These are phyloP conservation scores for Galagoides demidoff DNA, from an alignment of 2,797 vertebrate genomes.

Conservation along the genomic window DNA sequence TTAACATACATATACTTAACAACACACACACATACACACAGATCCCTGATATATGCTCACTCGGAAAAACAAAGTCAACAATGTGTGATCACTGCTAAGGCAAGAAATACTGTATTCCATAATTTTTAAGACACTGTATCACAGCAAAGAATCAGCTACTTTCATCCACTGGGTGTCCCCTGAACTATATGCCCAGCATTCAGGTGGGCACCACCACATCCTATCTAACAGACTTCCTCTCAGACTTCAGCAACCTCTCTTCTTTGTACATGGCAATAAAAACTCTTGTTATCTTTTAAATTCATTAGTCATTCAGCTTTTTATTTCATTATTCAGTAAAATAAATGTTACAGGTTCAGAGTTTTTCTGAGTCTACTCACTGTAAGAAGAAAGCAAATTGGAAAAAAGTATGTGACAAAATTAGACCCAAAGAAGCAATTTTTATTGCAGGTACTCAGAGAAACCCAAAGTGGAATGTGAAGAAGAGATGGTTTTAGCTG, in stretches of 20 bases:
- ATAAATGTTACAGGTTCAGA: not conserved
- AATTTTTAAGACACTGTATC: not conserved
- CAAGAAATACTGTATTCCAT: not conserved
- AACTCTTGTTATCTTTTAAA: not conserved
- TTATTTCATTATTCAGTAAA: slow-evolving; percentile 12
- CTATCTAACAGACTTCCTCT: not conserved
- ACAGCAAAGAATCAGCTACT: not conserved
- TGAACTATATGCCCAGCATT: not conserved
- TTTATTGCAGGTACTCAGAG: not conserved
- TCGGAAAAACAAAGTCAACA: not conserved
- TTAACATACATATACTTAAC: not conserved
- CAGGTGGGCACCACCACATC: not conserved
- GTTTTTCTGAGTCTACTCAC: not conserved
- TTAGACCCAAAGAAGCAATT: not conserved
- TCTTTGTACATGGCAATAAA: not conserved
- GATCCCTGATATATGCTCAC: not conserved
- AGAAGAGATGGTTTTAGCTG: not conserved
- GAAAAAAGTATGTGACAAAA: not conserved
- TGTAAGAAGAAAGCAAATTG: slow-evolving; percentile 1
- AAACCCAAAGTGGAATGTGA: slow-evolving; percentile 44
- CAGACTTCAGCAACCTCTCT: not conserved
- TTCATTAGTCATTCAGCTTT: not conserved
- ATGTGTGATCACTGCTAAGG: not conserved
- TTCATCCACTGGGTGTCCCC: slow-evolving; percentile 61
- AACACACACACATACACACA: not conserved